These are phyloP conservation scores for Ariopsis seemanni DNA, from an alignment of 2,113 vertebrate species.

Conservation along the genomic window DNA sequence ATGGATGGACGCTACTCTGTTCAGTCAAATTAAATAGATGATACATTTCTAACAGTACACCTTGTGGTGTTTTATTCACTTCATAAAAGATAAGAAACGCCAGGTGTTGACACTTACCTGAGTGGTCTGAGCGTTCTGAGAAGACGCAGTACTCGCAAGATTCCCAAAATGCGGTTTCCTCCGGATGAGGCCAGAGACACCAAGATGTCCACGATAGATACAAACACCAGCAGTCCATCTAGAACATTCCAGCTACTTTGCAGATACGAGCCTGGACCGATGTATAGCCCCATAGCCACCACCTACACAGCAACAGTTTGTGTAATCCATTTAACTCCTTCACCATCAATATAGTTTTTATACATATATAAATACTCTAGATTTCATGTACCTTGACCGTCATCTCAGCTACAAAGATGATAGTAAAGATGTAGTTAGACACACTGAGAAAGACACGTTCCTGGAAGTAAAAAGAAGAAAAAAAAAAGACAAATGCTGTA, in stretches of 20 bases:
- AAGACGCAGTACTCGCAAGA: constrained; percentile 90
- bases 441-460: constrained; percentile 74
- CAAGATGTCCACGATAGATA: constrained; percentile 92
- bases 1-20: background rate
- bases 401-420: constrained; percentile 84
- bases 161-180: constrained; percentile 90
- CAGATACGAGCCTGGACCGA: constrained; percentile 85
- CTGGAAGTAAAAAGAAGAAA: constrained; percentile 21
- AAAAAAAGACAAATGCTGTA: background rate
- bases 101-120: constrained; percentile 69
- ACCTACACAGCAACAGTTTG: constrained; percentile 70
- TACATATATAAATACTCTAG: background rate
- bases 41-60: background rate
- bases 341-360: background rate
- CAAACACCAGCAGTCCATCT: constrained; percentile 93
- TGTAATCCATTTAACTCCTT: background rate
- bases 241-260: constrained; percentile 96
- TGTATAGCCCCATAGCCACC: constrained; percentile 86
- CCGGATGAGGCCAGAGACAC: constrained; percentile 90
- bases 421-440: constrained; percentile 86
- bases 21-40: background rate
- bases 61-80: background rate
- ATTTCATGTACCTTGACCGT: constrained; percentile 76
- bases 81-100: background rate
- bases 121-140: constrained; percentile 91